These are phyloP conservation scores for Indicator indicator DNA, from an alignment of 2,113 vertebrate genomes.

Conservation along the genomic window DNA sequence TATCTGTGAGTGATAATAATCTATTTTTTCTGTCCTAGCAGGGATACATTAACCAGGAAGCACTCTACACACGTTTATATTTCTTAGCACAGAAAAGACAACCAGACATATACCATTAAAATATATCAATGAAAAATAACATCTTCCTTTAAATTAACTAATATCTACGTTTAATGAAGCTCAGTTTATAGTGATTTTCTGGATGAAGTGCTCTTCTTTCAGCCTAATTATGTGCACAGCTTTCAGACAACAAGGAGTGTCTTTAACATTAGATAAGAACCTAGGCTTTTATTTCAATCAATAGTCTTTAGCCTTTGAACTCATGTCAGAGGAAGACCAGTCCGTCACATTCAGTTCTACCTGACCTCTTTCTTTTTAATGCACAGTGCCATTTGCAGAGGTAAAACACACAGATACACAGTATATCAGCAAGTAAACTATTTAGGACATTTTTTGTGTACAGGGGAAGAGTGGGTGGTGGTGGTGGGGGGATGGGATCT, in stretches of 20 bases:
- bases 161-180: constrained; percentile 80
- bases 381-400: constrained; percentile 75
- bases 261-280: constrained; percentile 85
- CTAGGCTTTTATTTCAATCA: constrained; percentile 86
- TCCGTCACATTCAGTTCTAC: constrained; percentile 78
- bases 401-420: constrained; percentile 60
- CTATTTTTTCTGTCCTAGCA: constrained; percentile 68
- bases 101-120: constrained; percentile 70
- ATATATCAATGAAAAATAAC: constrained; percentile 77
- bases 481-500: constrained; percentile 21
- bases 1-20: constrained; percentile 60
- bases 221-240: constrained; percentile 79
- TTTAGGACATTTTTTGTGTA: constrained; percentile 44
- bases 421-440: constrained; percentile 52
- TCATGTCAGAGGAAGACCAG: constrained; percentile 77
- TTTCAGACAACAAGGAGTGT: constrained; percentile 83
- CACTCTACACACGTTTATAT: constrained; percentile 64
- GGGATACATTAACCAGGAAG: constrained; percentile 63
- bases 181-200: constrained; percentile 77
- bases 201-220: constrained; percentile 74
- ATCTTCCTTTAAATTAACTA: constrained; percentile 78
- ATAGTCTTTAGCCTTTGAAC: constrained; percentile 90
- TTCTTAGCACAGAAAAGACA: constrained; percentile 70
- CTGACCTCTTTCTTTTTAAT: constrained; percentile 82
- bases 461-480: not conserved